Percentiles rank a stretch among this genome's conserved stretches.
Conservation (phyloP, 2,888 invertebrate genomes). For the Eristalinus sepulchralis region DNA sequence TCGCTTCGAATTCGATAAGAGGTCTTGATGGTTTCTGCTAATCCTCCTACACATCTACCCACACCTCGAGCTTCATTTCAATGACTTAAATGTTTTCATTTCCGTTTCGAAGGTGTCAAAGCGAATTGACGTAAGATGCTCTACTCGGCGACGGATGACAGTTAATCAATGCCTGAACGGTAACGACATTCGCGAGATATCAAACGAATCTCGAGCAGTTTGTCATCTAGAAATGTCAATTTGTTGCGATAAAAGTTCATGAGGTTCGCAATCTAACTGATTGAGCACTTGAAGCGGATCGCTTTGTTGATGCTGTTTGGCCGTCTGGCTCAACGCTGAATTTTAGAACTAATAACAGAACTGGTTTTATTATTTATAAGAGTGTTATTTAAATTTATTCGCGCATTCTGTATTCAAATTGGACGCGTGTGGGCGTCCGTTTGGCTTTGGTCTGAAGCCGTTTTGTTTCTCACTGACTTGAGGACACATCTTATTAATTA, state of each 20-base stretch:
- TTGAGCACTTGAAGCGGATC: neutral
- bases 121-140: neutral
- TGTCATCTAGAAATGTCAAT: constrained; percentile 2
- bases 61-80: neutral
- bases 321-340: neutral
- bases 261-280: constrained; percentile 19
- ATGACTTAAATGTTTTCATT: neutral
- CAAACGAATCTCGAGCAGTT: constrained; percentile 37
- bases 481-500: constrained; percentile 41
- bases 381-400: constrained; percentile 28
- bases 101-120: neutral
- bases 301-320: neutral
- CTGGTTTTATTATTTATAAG: neutral
- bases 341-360: neutral
- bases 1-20: neutral
- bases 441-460: neutral
- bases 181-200: constrained; percentile 27
- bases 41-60: neutral
- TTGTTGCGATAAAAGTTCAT: constrained; percentile 52
- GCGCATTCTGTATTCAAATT: constrained; percentile 39
- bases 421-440: constrained; percentile 24
- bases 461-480: constrained; percentile 16
- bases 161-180: neutral
- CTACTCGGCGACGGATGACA: neutral
- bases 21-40: neutral